A percentile compares a stretch with the other conserved stretches of the same genome.
Evolutionary conservation across 2,113 vertebrate genomes (phyloP).

Genomic region (Clarias macrocephalus): DNA sequence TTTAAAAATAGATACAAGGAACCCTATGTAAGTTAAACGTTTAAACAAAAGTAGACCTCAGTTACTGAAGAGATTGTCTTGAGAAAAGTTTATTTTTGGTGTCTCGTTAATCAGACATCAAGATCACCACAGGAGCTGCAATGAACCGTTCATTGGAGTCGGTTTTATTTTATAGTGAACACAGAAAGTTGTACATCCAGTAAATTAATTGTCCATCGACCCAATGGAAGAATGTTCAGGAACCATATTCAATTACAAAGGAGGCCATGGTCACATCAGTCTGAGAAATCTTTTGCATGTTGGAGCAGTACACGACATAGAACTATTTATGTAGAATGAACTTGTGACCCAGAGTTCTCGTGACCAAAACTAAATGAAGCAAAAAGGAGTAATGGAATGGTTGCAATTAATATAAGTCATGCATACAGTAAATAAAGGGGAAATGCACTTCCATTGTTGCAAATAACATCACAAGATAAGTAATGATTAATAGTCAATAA

Average conservation of each 20-base stretch:
- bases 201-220: conserved; percentile 3
- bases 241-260: not conserved
- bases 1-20: too few relatives aligned
- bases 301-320: conserved; percentile 10
- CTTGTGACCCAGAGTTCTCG: conserved; percentile 16
- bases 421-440: not conserved
- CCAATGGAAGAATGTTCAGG: not conserved
- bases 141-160: not conserved
- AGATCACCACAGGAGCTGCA: not conserved
- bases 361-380: conserved; percentile 1
- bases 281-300: not conserved
- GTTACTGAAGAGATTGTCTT: not conserved
- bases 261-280: not conserved
- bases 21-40: not conserved
- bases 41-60: not conserved
- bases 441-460: not conserved
- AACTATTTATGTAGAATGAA: conserved; percentile 11
- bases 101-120: not conserved
- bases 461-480: conserved; percentile 6
- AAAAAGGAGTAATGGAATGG: not conserved
- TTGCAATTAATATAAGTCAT: not conserved
- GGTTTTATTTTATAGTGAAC: not conserved
- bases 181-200: conserved; percentile 9
- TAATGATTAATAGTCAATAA: conserved; percentile 18
- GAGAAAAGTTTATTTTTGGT: not conserved